phyloP scores from a whole-genome alignment of 1,140 invertebrate species.

The Oryzaephilus surinamensis region DNA sequence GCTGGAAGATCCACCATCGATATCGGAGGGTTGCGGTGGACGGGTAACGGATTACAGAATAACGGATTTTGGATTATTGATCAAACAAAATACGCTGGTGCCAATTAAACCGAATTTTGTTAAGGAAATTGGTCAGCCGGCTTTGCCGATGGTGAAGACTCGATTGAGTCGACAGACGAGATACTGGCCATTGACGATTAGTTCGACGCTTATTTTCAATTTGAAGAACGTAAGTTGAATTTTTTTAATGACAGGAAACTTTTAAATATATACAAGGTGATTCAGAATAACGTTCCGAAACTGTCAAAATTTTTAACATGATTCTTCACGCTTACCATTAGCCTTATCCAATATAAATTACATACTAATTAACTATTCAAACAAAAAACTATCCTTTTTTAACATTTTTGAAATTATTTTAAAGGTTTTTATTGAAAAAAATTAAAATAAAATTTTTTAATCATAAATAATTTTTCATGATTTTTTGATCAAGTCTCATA shows the following conservation, averaged over 20 bases:
- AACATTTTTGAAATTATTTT: no score
- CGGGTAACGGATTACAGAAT: conserved; percentile 87
- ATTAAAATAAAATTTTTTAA: no score
- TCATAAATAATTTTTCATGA: no score
- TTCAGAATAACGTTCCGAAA: no score
- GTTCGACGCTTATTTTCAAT: conserved; percentile 83
- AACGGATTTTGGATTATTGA: conserved; percentile 76
- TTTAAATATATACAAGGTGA: no score
- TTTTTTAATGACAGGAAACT: conserved; percentile 6
- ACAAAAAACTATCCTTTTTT: no score
- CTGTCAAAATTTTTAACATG: no score
- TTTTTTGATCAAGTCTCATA: no score
- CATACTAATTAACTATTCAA: no score
- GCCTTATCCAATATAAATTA: no score
- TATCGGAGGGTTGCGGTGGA: conserved; percentile 87
- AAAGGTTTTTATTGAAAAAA: no score
- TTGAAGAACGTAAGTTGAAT: conserved; percentile 56
- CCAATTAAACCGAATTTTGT: conserved; percentile 47
- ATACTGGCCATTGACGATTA: conserved; percentile 89
- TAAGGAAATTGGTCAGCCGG: conserved; percentile 34
- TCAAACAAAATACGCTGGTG: conserved; percentile 72
- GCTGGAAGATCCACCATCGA: conserved; percentile 90
- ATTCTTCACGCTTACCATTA: no score
- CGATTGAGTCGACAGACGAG: conserved; percentile 67
- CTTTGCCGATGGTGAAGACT: conserved; percentile 50